phyloP scores from a whole-genome alignment of 2,113 vertebrate species.

The Mastomys natalensis region DNA sequence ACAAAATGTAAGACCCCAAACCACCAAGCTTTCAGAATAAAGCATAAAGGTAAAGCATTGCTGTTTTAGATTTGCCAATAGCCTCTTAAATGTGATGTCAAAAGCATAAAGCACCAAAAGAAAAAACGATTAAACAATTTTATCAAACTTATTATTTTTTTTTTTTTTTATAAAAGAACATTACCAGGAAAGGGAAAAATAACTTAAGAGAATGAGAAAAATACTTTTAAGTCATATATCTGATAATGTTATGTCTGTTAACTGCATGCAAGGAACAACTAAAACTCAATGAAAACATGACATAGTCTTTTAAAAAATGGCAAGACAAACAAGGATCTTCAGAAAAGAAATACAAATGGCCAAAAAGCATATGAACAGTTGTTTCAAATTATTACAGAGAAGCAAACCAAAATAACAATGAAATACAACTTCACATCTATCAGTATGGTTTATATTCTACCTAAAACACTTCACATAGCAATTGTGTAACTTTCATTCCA shows the following conservation, averaged over 20 bases:
- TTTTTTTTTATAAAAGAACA: neutral
- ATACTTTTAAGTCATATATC: neutral
- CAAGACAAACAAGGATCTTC: neutral
- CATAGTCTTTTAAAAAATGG: neutral
- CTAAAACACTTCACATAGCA: neutral
- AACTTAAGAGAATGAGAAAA: neutral
- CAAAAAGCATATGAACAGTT: neutral
- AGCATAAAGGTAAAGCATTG: neutral
- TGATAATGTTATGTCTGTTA: neutral
- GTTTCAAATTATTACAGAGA: neutral
- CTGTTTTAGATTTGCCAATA: neutral
- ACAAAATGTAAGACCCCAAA: neutral
- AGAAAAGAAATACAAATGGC: neutral
- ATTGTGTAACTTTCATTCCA: neutral
- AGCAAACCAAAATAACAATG: neutral
- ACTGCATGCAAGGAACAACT: neutral
- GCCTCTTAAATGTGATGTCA: neutral
- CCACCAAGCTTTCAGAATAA: neutral
- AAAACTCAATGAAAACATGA: neutral
- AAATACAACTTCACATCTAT: neutral
- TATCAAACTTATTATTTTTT: neutral
- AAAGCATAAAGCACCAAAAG: neutral
- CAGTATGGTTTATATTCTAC: neutral
- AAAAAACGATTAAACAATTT: neutral
- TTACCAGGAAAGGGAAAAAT: neutral